These are phyloP conservation scores for Zaprionus camerounensis DNA, from an alignment of 1,140 invertebrate genomes.

Conservation along the genomic window DNA sequence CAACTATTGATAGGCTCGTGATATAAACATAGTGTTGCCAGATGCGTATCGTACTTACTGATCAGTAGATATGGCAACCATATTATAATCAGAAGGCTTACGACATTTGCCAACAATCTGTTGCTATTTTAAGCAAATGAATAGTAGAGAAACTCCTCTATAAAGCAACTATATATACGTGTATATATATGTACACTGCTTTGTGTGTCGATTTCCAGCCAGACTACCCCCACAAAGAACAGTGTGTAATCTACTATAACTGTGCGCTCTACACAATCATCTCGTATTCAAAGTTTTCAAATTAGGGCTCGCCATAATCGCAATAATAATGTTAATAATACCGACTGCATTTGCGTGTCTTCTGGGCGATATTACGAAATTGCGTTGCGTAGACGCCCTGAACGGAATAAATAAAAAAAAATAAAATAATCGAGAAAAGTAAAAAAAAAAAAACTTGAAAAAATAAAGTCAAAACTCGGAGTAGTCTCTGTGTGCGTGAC, in stretches of 20 bases:
- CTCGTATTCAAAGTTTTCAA: constrained; percentile 11
- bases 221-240: neutral
- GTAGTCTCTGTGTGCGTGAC: constrained; percentile 17
- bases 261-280: neutral
- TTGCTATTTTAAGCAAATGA: neutral
- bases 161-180: neutral
- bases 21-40: neutral
- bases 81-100: neutral
- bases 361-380: constrained; percentile 39
- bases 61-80: too few relatives aligned
- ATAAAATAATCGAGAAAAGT: constrained; percentile 20
- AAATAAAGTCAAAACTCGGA: constrained; percentile 20
- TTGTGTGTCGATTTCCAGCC: neutral
- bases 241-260: neutral
- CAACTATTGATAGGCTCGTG: neutral
- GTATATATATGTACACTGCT: too few relatives aligned
- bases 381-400: constrained; percentile 47
- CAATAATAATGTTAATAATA: constrained; percentile 19
- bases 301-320: constrained; percentile 21
- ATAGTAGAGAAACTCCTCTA: neutral
- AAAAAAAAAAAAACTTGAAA: constrained; percentile 11
- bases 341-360: constrained; percentile 39
- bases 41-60: too few relatives aligned
- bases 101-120: neutral
- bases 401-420: constrained; percentile 29